Evolutionary conservation across 64 coral and sea anemone genomes (phyloP), one percentile per base, ranked within the genome.

Genomic region (Stylophora pistillata): DNA sequence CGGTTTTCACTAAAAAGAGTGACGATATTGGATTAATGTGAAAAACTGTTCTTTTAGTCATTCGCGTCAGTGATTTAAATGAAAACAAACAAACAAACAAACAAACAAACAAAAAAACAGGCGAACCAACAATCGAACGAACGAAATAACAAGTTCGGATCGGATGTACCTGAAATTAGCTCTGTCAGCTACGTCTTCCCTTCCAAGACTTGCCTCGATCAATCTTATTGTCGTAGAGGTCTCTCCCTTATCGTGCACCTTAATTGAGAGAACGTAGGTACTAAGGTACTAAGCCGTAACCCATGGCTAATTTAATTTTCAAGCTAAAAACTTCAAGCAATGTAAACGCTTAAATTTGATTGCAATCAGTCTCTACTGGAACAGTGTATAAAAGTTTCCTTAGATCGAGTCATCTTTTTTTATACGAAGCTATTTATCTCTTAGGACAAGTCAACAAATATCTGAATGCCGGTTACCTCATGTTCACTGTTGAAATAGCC

Each of bases 1-100:
- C 94, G 94, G 77, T 79, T 95, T 60, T 90, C 94, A 71, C 94
- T 95, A 37, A 53, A 15, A 69, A 30, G 23, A 78, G 69, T 2
- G 56, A n/a, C 78, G 58, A n/a, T 10, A 68, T 68, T 68, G 23
- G 21, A 25, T 68, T 10, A 68, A 68, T 23, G 0, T 25, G 5
- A 21, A 68, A 68, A 6, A 26, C 21, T 23, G 26, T 23, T 6
- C 21, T 25, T n/a, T 68, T 0, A n/a, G 21, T 68, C 1, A 5
- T 68, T 21, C 64, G 25, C 26, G 4, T 11, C 64, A n/a, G 26
- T 9, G n/a, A 6, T 6, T 41, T 41, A 2, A 41, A 41, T 41
- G 37, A 41, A 6, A 41, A 41, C n/a, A 41, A 41, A 41, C 37
- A 41, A 17, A 17, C 7, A 20, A 17, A 21, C 23, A 6, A 41